These are phyloP conservation scores for Clarias macrocephalus DNA, from an alignment of 2,113 vertebrate genomes.

Conservation along the genomic window DNA sequence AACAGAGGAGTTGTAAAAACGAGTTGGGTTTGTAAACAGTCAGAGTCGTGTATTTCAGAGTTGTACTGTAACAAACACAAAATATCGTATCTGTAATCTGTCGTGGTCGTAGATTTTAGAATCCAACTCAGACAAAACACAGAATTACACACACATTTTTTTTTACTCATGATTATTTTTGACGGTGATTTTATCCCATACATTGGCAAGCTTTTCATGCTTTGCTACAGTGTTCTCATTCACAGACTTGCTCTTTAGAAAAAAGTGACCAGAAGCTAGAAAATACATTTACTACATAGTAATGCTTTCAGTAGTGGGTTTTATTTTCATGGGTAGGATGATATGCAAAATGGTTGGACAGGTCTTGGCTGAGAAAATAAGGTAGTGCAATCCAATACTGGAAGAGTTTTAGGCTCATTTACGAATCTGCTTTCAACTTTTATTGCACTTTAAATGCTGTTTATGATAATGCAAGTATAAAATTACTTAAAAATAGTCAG, in stretches of 20 bases:
- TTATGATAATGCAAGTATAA: neutral
- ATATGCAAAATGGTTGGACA: neutral
- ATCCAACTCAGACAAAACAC: no score
- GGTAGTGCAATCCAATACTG: neutral
- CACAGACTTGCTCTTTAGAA: neutral
- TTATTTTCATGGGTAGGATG: neutral
- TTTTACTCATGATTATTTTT: no score
- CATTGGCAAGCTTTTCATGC: no score
- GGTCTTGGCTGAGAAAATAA: neutral
- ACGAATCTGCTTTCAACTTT: neutral
- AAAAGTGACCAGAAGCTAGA: neutral
- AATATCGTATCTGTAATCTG: no score
- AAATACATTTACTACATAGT: neutral
- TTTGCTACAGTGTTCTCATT: neutral
- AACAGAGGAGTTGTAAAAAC: no score
- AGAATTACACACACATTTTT: no score
- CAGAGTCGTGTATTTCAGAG: no score
- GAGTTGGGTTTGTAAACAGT: no score
- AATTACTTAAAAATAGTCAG: neutral
- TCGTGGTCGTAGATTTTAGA: no score
- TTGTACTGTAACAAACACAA: no score
- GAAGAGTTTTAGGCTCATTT: neutral
- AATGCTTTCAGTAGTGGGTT: neutral
- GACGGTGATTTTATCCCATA: no score
- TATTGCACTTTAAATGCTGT: neutral